Conservation (phyloP, 2,797 vertebrate genomes). For the Trichosurus vulpecula region DNA sequence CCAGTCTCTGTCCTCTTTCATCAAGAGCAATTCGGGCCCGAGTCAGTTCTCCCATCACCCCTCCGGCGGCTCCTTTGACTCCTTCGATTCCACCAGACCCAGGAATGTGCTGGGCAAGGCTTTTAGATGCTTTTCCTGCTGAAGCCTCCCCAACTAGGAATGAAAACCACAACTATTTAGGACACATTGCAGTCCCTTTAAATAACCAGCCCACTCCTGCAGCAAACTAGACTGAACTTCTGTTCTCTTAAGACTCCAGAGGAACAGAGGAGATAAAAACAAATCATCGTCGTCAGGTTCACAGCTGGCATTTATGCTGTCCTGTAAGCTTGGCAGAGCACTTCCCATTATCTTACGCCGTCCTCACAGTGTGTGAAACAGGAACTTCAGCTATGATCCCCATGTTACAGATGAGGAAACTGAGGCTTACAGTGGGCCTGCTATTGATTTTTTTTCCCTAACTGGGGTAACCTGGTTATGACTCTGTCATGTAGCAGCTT, state of each 20-base stretch:
- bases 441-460: background rate
- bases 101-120: slow-evolving; percentile 97
- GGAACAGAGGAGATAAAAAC: background rate
- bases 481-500: background rate
- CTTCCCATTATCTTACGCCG: background rate
- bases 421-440: background rate
- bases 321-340: background rate
- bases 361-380: background rate
- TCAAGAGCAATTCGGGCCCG: slow-evolving; percentile 95
- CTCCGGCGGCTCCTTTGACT: slow-evolving; percentile 92
- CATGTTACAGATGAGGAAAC: background rate
- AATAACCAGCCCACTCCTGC: slow-evolving; percentile 14
- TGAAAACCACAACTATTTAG: slow-evolving; percentile 47
- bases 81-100: slow-evolving; percentile 93
- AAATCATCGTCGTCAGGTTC: background rate
- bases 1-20: slow-evolving; percentile 95
- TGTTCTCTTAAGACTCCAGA: background rate
- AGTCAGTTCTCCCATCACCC: slow-evolving; percentile 93
- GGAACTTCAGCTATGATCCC: background rate
- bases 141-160: slow-evolving; percentile 94
- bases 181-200: slow-evolving; percentile 40
- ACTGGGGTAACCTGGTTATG: background rate
- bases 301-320: background rate
- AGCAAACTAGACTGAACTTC: slow-evolving; percentile 15
- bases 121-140: slow-evolving; percentile 95